Evolutionary conservation across 2,888 invertebrate genomes (phyloP).

Genomic region (Zygogramma bicolorata): DNA sequence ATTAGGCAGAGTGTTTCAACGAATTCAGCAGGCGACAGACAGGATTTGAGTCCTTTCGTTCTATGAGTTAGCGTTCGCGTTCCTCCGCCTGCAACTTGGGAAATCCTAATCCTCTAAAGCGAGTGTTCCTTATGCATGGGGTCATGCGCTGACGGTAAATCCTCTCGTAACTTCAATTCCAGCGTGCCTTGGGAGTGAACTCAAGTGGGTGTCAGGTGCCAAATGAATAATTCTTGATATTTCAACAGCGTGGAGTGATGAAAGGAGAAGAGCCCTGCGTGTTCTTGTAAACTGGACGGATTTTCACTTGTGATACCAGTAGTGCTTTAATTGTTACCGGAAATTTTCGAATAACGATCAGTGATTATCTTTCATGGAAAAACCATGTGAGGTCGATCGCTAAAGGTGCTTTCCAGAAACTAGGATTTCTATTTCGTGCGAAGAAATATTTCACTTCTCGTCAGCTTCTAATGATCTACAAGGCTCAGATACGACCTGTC

Average conservation of each 20-base stretch:
- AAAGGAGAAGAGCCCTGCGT: too few species aligned
- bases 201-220: background rate
- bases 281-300: too few species aligned
- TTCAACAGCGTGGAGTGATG: background rate
- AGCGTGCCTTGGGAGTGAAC: conserved; percentile 31
- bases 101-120: conserved; percentile 57
- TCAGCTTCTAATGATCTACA: too few species aligned
- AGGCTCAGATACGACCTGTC: too few species aligned
- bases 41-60: conserved; percentile 24
- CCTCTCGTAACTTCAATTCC: conserved; percentile 52
- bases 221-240: background rate
- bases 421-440: too few species aligned
- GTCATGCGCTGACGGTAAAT: conserved; percentile 55
- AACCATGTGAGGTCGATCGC: too few species aligned
- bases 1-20: conserved; percentile 11
- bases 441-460: too few species aligned
- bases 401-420: too few species aligned
- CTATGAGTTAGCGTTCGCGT: conserved; percentile 54
- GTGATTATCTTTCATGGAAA: too few species aligned
- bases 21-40: conserved; percentile 23
- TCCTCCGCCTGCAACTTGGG: conserved; percentile 46
- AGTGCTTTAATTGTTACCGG: too few species aligned
- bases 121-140: conserved; percentile 30
- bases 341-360: too few species aligned
- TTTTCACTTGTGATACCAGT: too few species aligned